phyloP scores from a whole-genome alignment of 2,888 invertebrate species.

The Cenopis cana region DNA sequence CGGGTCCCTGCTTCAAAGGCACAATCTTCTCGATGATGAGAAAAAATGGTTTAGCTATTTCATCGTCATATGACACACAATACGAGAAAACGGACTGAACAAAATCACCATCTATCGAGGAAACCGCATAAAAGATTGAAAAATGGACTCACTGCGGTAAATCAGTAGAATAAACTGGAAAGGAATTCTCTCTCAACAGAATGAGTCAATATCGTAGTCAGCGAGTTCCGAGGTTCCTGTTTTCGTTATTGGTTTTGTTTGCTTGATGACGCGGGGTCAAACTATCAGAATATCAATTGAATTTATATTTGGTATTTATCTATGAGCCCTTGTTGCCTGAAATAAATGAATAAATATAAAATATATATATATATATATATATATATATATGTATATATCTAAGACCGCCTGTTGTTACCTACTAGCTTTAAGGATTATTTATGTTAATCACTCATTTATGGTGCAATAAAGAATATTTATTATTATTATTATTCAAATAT shows the following conservation, averaged over 20 bases:
- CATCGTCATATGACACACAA: not conserved
- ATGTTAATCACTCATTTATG: no score
- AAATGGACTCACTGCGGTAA: not conserved
- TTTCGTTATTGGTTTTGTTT: constrained; percentile 34
- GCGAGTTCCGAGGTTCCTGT: constrained; percentile 26
- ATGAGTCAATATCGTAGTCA: constrained; percentile 27
- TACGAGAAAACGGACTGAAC: not conserved
- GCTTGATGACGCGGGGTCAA: constrained; percentile 21
- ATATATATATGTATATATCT: no score
- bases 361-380: no score
- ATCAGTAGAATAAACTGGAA: not conserved
- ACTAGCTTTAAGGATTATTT: no score
- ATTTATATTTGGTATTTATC: no score
- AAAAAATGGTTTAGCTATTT: not conserved
- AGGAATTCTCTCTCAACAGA: constrained; percentile 1
- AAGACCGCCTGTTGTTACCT: no score
- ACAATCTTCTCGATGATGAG: not conserved
- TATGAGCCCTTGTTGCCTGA: no score
- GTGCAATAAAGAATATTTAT: no score
- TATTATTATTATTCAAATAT: no score
- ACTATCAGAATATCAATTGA: no score
- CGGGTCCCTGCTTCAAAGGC: no score
- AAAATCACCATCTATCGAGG: not conserved
- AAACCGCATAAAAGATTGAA: not conserved
- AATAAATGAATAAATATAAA: no score